phyloP scores from a whole-genome alignment of 2,113 vertebrate genomes.

The Conger conger region DNA sequence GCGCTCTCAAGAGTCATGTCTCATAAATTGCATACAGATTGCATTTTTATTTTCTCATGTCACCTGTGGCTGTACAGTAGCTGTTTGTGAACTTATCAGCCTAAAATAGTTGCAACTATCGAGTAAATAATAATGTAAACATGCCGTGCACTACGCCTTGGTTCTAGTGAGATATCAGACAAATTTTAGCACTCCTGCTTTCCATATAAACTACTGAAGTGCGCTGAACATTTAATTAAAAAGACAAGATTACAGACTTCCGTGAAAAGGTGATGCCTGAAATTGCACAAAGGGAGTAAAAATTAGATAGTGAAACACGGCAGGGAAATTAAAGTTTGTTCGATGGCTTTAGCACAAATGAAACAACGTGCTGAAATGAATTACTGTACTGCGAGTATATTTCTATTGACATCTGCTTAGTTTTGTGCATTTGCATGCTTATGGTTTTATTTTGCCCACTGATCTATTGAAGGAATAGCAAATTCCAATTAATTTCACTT shows the following conservation, averaged over 20 bases:
- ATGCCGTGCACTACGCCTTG: background rate
- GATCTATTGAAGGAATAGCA: constrained; percentile 14
- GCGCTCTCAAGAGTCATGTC: background rate
- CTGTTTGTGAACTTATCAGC: background rate
- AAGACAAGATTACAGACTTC: background rate
- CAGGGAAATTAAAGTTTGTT: constrained; percentile 1
- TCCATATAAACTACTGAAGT: background rate
- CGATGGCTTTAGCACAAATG: background rate
- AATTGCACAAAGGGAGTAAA: background rate
- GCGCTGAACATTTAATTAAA: background rate
- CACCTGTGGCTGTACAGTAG: background rate
- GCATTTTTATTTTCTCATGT: background rate
- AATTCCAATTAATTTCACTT: constrained; percentile 40
- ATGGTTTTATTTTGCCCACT: background rate
- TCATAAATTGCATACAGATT: background rate
- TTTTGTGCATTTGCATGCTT: constrained; percentile 4
- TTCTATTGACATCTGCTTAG: constrained; percentile 9
- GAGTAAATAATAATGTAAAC: background rate
- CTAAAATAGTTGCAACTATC: background rate
- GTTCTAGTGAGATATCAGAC: background rate
- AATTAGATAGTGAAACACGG: constrained; percentile 14
- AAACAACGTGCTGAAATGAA: constrained; percentile 11
- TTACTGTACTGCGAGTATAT: background rate
- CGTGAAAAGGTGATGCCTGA: background rate
- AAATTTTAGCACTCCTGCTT: background rate